phyloP scores from a whole-genome alignment of 1,140 invertebrate species.

The Eubasilissa regina region DNA sequence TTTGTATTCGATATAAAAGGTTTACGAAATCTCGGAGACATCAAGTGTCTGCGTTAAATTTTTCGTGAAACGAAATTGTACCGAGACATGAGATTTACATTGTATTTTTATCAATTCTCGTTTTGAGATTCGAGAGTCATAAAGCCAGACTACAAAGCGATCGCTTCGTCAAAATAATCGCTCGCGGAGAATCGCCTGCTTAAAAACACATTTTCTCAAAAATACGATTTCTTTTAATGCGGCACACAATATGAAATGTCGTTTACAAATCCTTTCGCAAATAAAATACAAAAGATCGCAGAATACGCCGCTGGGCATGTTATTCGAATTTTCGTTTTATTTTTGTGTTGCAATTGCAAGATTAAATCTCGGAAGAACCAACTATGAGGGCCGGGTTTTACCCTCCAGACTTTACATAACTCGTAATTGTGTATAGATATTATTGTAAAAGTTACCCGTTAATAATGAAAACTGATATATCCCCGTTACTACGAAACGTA shows the following conservation, averaged over 20 bases:
- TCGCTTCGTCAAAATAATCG: constrained; percentile 4
- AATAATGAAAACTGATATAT: too few species aligned
- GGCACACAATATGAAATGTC: constrained; percentile 36
- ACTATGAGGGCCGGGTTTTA: constrained; percentile 15
- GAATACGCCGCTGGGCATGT: constrained; percentile 51
- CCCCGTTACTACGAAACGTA: too few species aligned
- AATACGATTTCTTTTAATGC: constrained; percentile 25
- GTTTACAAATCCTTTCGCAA: constrained; percentile 49
- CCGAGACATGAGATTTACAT: not conserved
- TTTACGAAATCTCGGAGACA: not conserved
- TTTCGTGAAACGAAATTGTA: not conserved
- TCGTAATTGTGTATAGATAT: too few species aligned
- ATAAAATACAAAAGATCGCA: constrained; percentile 51
- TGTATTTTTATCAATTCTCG: not conserved
- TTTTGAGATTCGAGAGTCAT: constrained; percentile 6
- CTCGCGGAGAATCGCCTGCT: not conserved
- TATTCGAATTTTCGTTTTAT: constrained; percentile 56
- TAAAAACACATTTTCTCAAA: not conserved
- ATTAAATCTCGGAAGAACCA: constrained; percentile 56
- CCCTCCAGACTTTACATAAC: not conserved
- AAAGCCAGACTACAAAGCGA: not conserved
- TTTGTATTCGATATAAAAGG: too few species aligned
- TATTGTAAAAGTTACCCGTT: too few species aligned
- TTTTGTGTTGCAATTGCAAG: constrained; percentile 54
- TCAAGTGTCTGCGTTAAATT: constrained; percentile 12